Evolutionary conservation across 1,140 invertebrate species (phyloP).

Genomic region (Physella acuta): DNA sequence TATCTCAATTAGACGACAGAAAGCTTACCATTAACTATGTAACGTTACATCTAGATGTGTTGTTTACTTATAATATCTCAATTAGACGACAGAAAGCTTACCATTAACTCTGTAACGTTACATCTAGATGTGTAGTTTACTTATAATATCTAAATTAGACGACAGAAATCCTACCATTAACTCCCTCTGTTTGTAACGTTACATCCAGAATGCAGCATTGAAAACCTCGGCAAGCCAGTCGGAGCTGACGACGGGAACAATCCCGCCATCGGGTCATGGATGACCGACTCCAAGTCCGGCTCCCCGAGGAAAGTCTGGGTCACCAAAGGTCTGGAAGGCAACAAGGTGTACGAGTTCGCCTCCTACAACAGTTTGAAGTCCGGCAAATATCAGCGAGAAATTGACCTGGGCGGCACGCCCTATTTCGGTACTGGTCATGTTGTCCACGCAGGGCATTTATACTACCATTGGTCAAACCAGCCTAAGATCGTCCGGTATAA

Average conservation of each 20-base stretch:
- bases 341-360: conserved; percentile 69
- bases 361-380: conserved; percentile 59
- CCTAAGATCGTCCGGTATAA: conserved; percentile 68
- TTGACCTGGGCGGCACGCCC: conserved; percentile 59
- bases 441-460: conserved; percentile 87
- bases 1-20: too few species aligned
- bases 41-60: too few species aligned
- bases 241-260: conserved; percentile 79
- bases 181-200: too few species aligned
- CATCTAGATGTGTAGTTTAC: too few species aligned
- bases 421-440: conserved; percentile 84
- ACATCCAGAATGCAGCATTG: conserved; percentile 85
- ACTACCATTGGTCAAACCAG: conserved; percentile 71
- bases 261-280: conserved; percentile 77
- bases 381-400: conserved; percentile 61
- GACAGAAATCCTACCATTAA: too few species aligned
- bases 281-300: conserved; percentile 76
- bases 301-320: conserved; percentile 76
- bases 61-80: too few species aligned
- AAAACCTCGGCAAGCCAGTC: conserved; percentile 88
- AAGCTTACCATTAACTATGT: too few species aligned
- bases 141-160: too few species aligned
- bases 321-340: conserved; percentile 74
- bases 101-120: too few species aligned
- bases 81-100: too few species aligned